These are phyloP conservation scores for Marasmarcha lunaedactyla DNA, from an alignment of 2,888 invertebrate genomes.

Conservation along the genomic window DNA sequence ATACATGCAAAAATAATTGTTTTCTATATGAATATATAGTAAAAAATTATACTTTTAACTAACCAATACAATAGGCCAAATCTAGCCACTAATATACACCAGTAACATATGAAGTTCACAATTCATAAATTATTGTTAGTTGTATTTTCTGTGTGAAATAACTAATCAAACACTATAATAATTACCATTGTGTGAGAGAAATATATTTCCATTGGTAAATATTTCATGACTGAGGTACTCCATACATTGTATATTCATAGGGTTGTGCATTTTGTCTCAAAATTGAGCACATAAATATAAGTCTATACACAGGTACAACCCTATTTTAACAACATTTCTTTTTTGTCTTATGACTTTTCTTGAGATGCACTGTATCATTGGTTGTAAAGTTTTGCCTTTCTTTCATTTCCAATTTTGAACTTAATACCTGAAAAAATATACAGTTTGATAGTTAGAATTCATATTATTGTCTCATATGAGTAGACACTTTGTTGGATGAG, in stretches of 20 bases:
- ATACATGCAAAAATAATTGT: slow-evolving; percentile 2
- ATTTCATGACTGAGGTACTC: background rate
- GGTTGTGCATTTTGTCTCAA: slow-evolving; percentile 52
- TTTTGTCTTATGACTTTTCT: slow-evolving; percentile 71
- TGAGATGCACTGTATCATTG: slow-evolving; percentile 80
- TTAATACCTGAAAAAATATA: slow-evolving; percentile 78
- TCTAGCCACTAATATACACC: no score
- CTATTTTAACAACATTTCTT: slow-evolving; percentile 70
- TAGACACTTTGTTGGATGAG: no score
- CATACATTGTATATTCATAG: slow-evolving; percentile 39
- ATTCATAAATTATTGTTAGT: no score
- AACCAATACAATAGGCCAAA: no score
- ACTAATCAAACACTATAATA: no score
- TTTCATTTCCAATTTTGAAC: slow-evolving; percentile 85
- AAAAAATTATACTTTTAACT: no score
- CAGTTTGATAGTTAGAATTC: no score
- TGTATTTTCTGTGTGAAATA: no score
- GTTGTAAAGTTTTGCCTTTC: slow-evolving; percentile 77
- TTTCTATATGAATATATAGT: no score
- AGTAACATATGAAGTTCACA: no score
- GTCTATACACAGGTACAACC: slow-evolving; percentile 49
- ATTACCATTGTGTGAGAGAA: no score
- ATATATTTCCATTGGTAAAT: slow-evolving; percentile 1
- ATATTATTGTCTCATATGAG: no score
- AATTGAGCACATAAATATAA: slow-evolving; percentile 52